Percentiles rank a stretch among this genome's conserved stretches.
Evolutionary conservation across 2,113 vertebrate genomes (phyloP).

Genomic region (Eubucco bourcierii): DNA sequence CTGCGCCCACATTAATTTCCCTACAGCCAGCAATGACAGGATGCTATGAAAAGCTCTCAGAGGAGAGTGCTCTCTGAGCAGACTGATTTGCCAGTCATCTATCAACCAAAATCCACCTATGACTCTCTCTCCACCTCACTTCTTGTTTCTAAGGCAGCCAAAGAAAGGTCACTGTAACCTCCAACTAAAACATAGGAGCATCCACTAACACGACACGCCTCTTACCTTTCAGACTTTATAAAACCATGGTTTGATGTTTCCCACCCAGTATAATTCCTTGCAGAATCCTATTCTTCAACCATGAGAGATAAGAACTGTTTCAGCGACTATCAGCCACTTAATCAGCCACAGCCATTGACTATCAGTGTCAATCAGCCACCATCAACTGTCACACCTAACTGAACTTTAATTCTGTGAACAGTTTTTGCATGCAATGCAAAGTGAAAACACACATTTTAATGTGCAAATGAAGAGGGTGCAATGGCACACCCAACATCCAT

Average conservation of each 20-base stretch:
- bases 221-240: background rate
- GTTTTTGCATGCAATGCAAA: conserved; percentile 25
- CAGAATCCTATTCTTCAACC: conserved; percentile 36
- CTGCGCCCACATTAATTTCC: background rate
- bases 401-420: conserved; percentile 60
- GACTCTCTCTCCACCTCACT: background rate
- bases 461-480: conserved; percentile 22
- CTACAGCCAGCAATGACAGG: background rate
- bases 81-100: background rate
- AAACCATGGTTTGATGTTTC: conserved; percentile 11
- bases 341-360: no score
- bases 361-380: conserved; percentile 68
- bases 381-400: conserved; percentile 67
- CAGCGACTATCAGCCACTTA: background rate
- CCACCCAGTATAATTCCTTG: background rate
- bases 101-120: background rate
- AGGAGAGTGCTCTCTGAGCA: background rate
- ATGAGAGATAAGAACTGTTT: conserved; percentile 34
- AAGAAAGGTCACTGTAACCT: conserved; percentile 22
- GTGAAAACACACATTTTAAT: conserved; percentile 68
- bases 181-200: background rate
- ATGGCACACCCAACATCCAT: background rate
- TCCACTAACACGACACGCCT: background rate
- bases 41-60: background rate
- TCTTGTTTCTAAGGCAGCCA: background rate